Conservation (phyloP, 2,888 invertebrate species). For the Sarcophaga variegata region DNA sequence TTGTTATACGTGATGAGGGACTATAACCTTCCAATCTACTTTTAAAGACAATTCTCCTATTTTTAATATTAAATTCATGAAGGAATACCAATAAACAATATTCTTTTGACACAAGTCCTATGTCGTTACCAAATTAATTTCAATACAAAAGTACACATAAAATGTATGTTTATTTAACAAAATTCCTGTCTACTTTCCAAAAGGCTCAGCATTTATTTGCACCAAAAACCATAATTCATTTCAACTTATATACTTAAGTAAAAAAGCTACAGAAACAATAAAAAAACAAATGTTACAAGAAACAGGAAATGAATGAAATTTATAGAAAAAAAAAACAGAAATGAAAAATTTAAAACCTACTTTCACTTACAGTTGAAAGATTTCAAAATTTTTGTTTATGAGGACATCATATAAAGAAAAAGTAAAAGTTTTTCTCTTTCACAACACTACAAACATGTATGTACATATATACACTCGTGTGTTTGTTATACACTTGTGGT, state of each 20-base stretch:
- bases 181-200: background rate
- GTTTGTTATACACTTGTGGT: no score
- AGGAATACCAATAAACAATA: no score
- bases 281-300: conserved; percentile 1
- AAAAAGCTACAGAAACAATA: background rate
- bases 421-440: background rate
- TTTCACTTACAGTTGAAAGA: background rate
- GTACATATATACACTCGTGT: background rate
- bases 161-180: background rate
- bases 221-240: conserved; percentile 36
- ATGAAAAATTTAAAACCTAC: background rate
- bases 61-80: no score
- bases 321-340: background rate
- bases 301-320: conserved; percentile 16
- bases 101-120: no score
- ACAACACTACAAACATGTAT: background rate
- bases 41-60: no score
- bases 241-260: conserved; percentile 40
- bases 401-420: background rate
- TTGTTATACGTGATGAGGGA: no score
- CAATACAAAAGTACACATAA: no score
- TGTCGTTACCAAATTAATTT: no score
- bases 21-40: no score
- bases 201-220: background rate
- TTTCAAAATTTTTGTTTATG: no score